Evolutionary conservation across 2,888 invertebrate genomes (phyloP), one percentile per base, ranked within the genome.

Genomic region (Nipponacmea schrenckii): DNA sequence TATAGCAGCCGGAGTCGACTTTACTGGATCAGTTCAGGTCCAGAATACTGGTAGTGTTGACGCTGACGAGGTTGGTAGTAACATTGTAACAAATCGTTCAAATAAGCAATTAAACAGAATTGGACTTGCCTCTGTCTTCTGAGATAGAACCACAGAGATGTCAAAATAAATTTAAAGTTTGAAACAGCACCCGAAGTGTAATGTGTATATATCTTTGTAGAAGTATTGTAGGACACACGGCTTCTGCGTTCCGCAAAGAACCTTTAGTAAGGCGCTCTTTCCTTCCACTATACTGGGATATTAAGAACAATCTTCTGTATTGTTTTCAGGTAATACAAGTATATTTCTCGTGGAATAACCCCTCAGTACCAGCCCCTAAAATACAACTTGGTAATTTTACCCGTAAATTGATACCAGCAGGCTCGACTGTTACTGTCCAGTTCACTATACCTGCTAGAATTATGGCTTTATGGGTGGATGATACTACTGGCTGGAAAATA

Each of bases 381-480:
- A 31, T 77, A 27, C 83, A 83, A 70, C 68, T 83, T 17, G 81
- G 75, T n/a, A 75, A 73, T 15, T 81, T 81, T 71, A 71, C 74
- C 48, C 73, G 81, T 62, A 46, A 77, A 0, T 67, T 69, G 24
- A 27, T 81, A 12, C 68, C 66, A 12, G 66, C 66, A 20, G 67
- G 72, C 7, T 64, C 66, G 10, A 24, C 64, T 4, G 56, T 65
- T 2, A 62, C 27, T 0, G 67, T 73, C 26, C 62, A 50, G 12
- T 76, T 81, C 56, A 74, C 75, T 2, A 71, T 83, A 24, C 48
- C 64, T 26, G 68, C 79, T 3, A 75, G 78, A 8, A 79, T 80
- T 62, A 77, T 84, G 80, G 83, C 81, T 10, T 79, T 84, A 14
- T 85, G 84, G 85, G 75, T 74, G 26, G 80, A 82, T 44, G 66